These are phyloP conservation scores for Drosophila pegasa DNA, from an alignment of 2,888 invertebrate genomes.

Conservation along the genomic window DNA sequence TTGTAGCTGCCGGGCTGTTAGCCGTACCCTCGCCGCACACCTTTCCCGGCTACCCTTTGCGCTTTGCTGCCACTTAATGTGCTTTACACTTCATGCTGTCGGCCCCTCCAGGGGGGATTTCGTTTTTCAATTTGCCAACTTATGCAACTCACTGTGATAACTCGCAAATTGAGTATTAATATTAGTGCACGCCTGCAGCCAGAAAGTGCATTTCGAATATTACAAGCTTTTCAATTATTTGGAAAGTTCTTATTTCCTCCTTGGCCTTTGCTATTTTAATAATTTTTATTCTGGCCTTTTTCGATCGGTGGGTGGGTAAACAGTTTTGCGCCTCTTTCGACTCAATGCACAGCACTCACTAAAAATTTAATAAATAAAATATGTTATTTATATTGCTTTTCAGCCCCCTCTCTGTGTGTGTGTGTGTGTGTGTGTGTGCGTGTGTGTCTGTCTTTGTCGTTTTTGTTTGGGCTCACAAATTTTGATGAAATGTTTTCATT, in stretches of 20 bases:
- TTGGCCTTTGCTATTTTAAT: slow-evolving; percentile 16
- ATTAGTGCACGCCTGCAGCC: slow-evolving; percentile 53
- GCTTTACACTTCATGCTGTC: slow-evolving; percentile 66
- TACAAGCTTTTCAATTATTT: slow-evolving; percentile 24
- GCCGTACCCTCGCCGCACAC: slow-evolving; percentile 56
- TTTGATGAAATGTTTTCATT: slow-evolving; percentile 73
- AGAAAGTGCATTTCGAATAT: slow-evolving; percentile 71
- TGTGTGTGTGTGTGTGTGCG: slow-evolving; percentile 6
- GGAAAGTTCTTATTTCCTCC: slow-evolving; percentile 3
- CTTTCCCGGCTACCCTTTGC: slow-evolving; percentile 21
- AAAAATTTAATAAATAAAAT: slow-evolving; percentile 77
- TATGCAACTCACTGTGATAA: slow-evolving; percentile 65
- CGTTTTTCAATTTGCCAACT: slow-evolving; percentile 70
- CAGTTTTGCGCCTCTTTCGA: slow-evolving; percentile 62
- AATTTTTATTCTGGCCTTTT: slow-evolving; percentile 15
- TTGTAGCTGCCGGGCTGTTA: slow-evolving; percentile 59
- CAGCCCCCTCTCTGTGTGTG: slow-evolving; percentile 44
- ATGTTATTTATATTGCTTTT: slow-evolving; percentile 78
- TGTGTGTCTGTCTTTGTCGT: slow-evolving; percentile 63
- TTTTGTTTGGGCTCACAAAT: slow-evolving; percentile 56
- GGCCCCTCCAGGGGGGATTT: slow-evolving; percentile 16
- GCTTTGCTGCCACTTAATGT: slow-evolving; percentile 48
- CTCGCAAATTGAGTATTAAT: slow-evolving; percentile 23
- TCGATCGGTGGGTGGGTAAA: slow-evolving; percentile 43
- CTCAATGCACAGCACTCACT: slow-evolving; percentile 76